Evolutionary conservation across 2,797 vertebrate genomes (phyloP).

Genomic region (Lepilemur ruficaudatus): DNA sequence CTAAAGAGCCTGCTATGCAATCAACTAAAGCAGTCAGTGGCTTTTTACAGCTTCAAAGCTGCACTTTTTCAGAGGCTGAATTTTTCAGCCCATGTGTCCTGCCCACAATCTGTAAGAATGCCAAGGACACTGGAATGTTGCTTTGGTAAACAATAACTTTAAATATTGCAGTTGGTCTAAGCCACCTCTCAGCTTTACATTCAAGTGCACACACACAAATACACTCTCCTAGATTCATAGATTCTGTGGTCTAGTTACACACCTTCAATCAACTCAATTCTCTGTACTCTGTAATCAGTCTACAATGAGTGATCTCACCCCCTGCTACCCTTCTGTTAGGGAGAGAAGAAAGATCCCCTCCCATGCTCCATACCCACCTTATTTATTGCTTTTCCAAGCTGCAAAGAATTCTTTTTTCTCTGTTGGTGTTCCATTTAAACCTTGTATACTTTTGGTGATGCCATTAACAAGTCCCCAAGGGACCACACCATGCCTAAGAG

Average conservation of each 20-base stretch:
- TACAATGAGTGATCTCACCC: background rate
- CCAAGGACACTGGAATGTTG: conserved; percentile 23
- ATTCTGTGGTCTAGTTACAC: conserved; percentile 21
- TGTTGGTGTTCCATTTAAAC: conserved; percentile 12
- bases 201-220: background rate
- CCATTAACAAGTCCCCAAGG: conserved; percentile 44
- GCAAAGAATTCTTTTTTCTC: conserved; percentile 21
- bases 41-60: conserved; percentile 48
- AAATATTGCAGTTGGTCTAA: conserved; percentile 5
- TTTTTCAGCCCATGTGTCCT: conserved; percentile 38
- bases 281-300: background rate
- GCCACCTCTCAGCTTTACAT: conserved; percentile 34
- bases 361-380: background rate
- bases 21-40: conserved; percentile 43
- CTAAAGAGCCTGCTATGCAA: conserved; percentile 45
- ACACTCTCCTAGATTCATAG: conserved; percentile 5
- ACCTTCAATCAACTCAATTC: conserved; percentile 2
- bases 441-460: background rate
- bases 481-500: background rate
- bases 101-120: conserved; percentile 56
- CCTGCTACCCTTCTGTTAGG: conserved; percentile 16
- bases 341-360: conserved; percentile 1
- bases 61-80: conserved; percentile 20
- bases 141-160: conserved; percentile 58
- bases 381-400: conserved; percentile 46